A percentile compares a stretch with the other conserved stretches of the same genome.
phyloP scores from a whole-genome alignment of 2,888 invertebrate genomes.

The Lepidocyrtoides sp. region DNA sequence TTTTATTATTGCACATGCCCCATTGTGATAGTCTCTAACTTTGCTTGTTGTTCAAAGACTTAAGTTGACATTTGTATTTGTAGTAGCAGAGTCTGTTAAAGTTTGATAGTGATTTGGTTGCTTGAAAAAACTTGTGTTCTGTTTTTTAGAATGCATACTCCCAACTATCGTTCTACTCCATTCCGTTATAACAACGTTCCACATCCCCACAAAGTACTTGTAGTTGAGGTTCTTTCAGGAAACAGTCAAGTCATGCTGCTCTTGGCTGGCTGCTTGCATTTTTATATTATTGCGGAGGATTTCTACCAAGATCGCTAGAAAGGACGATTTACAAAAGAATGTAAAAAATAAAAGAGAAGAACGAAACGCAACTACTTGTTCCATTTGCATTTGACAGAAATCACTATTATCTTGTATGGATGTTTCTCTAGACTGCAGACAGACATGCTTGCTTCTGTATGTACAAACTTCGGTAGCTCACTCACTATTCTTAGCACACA shows the following conservation, averaged over 20 bases:
- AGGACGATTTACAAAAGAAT: not conserved
- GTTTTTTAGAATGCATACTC: too few species aligned
- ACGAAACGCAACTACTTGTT: not conserved
- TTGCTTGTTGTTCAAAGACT: too few species aligned
- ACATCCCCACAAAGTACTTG: not conserved
- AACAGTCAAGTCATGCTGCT: constrained; percentile 14
- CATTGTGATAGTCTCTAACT: too few species aligned
- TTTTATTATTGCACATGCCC: too few species aligned
- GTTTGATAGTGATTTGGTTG: too few species aligned
- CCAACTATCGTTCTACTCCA: too few species aligned
- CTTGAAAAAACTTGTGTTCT: too few species aligned
- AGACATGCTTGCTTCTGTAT: not conserved
- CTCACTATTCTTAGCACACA: too few species aligned
- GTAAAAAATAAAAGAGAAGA: not conserved
- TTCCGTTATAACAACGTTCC: not conserved
- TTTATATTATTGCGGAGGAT: not conserved
- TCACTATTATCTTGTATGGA: not conserved
- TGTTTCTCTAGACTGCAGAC: not conserved
- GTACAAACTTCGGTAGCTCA: not conserved
- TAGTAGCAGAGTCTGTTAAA: too few species aligned
- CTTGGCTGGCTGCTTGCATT: not conserved
- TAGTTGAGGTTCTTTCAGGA: constrained; percentile 28
- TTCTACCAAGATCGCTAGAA: not conserved
- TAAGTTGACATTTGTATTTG: too few species aligned
- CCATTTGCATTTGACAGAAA: not conserved